Percentiles rank a stretch among this genome's conserved stretches.
Evolutionary conservation across 2,113 vertebrate species (phyloP).

Genomic region (Stigmatopora nigra): DNA sequence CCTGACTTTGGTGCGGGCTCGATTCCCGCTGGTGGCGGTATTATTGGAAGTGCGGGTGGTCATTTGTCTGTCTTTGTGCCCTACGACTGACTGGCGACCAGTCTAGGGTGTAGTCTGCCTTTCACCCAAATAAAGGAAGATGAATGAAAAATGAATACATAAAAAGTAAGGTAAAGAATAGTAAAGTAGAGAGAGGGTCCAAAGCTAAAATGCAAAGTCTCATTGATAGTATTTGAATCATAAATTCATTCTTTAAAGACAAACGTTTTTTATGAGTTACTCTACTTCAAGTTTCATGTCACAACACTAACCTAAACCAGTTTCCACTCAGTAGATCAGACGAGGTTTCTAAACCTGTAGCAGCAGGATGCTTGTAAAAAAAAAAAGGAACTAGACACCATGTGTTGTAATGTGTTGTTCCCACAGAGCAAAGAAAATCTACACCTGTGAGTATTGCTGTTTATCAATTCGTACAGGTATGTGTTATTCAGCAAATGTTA

Average conservation of each 20-base stretch:
- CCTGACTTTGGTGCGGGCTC: too few species aligned
- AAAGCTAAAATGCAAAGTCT: background rate
- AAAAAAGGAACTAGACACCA: background rate
- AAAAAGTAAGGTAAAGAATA: background rate
- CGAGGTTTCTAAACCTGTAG: background rate
- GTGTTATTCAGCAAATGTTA: background rate
- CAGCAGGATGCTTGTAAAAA: background rate
- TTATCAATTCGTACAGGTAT: background rate
- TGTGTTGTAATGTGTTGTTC: background rate
- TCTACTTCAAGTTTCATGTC: background rate
- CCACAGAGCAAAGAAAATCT: background rate
- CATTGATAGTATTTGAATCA: background rate
- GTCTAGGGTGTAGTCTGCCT: too few species aligned
- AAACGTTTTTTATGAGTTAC: background rate
- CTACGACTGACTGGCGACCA: too few species aligned
- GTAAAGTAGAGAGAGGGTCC: background rate
- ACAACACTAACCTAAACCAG: background rate
- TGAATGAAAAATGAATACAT: background rate
- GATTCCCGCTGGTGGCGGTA: too few species aligned
- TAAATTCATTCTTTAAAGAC: background rate
- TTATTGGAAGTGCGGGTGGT: too few species aligned
- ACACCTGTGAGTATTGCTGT: background rate
- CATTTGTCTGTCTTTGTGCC: too few species aligned
- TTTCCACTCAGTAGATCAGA: background rate
- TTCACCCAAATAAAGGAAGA: too few species aligned